These are phyloP conservation scores for Tor tambroides DNA, from an alignment of 2,113 vertebrate genomes.

Conservation along the genomic window DNA sequence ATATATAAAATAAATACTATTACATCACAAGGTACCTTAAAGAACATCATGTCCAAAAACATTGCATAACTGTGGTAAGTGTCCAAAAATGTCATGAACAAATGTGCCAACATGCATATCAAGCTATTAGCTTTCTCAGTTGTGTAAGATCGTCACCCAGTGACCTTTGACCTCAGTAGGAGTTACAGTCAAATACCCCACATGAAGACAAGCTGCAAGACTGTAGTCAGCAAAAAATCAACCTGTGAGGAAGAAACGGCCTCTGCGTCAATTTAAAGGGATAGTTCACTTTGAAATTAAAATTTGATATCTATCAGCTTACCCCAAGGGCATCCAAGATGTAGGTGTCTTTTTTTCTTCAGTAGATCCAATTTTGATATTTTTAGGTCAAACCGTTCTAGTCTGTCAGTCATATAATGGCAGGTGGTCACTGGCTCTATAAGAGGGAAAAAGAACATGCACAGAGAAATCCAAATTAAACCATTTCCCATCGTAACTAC, in stretches of 20 bases:
- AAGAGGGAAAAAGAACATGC: too few species aligned
- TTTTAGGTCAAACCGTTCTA: too few species aligned
- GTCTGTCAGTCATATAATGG: too few species aligned
- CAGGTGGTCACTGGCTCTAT: too few species aligned
- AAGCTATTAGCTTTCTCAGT: neutral
- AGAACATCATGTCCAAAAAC: neutral
- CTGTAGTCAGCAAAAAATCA: constrained; percentile 49
- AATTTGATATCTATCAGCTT: too few species aligned
- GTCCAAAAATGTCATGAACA: neutral
- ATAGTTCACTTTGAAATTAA: too few species aligned
- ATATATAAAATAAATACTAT: neutral
- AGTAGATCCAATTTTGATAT: too few species aligned
- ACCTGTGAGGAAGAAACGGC: neutral
- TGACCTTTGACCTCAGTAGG: constrained; percentile 16
- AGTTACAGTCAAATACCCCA: too few species aligned
- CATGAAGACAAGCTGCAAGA: neutral
- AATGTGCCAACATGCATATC: neutral
- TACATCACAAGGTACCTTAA: neutral
- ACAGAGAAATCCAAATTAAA: too few species aligned
- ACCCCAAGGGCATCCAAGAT: too few species aligned
- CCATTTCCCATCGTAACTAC: too few species aligned
- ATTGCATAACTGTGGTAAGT: neutral
- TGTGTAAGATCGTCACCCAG: constrained; percentile 18
- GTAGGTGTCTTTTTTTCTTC: too few species aligned
- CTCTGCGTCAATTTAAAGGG: constrained; percentile 43